phyloP scores from a whole-genome alignment of 2,797 vertebrate genomes.

The Acridotheres tristis region DNA sequence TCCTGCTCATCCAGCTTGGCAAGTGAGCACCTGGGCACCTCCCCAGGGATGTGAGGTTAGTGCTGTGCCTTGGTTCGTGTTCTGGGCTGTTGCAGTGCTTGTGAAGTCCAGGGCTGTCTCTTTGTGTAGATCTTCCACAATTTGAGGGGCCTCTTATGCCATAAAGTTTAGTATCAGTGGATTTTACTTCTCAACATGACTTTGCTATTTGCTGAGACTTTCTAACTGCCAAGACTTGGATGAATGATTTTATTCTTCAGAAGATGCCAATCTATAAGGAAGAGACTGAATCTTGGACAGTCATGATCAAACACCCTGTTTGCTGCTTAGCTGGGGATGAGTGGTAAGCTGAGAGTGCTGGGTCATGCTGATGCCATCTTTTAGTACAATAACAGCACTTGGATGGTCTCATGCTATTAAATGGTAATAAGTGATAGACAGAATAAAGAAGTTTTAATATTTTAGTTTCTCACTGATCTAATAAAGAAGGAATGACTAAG shows the following conservation, averaged over 20 bases:
- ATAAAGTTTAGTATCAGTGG: background rate
- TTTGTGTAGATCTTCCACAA: background rate
- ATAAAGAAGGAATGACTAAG: background rate
- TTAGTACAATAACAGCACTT: background rate
- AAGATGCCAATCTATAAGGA: background rate
- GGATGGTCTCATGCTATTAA: background rate
- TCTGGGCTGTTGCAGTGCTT: background rate
- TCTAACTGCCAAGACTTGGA: background rate
- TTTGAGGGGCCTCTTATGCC: background rate
- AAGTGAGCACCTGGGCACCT: background rate
- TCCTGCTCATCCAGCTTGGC: background rate
- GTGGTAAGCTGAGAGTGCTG: background rate
- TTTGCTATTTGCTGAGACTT: background rate
- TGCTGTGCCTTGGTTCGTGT: rapidly evolving
- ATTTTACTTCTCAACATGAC: background rate
- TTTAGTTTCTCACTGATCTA: background rate
- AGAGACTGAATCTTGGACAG: background rate
- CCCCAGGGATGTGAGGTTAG: background rate
- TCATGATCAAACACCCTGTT: background rate
- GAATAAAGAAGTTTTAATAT: conserved; percentile 9
- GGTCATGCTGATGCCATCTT: background rate
- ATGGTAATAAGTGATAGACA: background rate
- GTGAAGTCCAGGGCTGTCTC: background rate
- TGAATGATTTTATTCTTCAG: background rate
- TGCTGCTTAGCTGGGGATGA: background rate